phyloP scores from a whole-genome alignment of 2,888 invertebrate species.

The Dendrolimus pini region DNA sequence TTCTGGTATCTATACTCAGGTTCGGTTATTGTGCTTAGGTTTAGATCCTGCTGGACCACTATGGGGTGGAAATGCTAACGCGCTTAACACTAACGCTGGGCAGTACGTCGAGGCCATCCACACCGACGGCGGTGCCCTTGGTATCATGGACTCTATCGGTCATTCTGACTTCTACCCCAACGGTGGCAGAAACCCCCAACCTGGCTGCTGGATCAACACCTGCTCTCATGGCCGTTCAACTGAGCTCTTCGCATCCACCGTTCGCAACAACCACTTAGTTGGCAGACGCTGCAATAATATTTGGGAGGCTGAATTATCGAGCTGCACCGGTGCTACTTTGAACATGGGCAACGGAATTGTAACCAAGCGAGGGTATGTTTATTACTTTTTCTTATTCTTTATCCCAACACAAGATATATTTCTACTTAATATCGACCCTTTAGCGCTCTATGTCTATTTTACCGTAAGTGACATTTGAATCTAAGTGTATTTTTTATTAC shows the following conservation, averaged over 20 bases:
- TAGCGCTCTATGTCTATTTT: too few species aligned
- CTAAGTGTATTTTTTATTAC: too few species aligned
- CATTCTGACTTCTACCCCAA: slow-evolving; percentile 51
- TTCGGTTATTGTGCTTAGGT: slow-evolving; percentile 18
- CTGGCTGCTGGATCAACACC: slow-evolving; percentile 39
- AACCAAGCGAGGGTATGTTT: slow-evolving; percentile 33
- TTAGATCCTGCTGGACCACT: slow-evolving; percentile 52
- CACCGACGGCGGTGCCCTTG: slow-evolving; percentile 42
- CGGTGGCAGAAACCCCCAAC: slow-evolving; percentile 44
- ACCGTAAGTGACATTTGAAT: too few species aligned
- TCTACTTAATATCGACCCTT: too few species aligned
- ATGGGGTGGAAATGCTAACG: slow-evolving; percentile 31
- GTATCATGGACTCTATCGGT: slow-evolving; percentile 32
- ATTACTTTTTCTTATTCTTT: not conserved
- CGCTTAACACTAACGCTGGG: slow-evolving; percentile 28
- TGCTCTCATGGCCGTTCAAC: slow-evolving; percentile 46
- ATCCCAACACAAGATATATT: too few species aligned
- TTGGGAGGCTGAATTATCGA: slow-evolving; percentile 23
- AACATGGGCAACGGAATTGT: slow-evolving; percentile 40
- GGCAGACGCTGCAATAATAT: slow-evolving; percentile 33
- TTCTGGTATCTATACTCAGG: too few species aligned
- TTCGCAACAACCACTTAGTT: slow-evolving; percentile 34
- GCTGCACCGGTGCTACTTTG: slow-evolving; percentile 26
- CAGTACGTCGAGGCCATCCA: slow-evolving; percentile 50
- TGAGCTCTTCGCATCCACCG: slow-evolving; percentile 38